Percentiles rank a stretch among this genome's conserved stretches.
phyloP scores from a whole-genome alignment of 2,888 invertebrate genomes.

The Tachina fera region DNA sequence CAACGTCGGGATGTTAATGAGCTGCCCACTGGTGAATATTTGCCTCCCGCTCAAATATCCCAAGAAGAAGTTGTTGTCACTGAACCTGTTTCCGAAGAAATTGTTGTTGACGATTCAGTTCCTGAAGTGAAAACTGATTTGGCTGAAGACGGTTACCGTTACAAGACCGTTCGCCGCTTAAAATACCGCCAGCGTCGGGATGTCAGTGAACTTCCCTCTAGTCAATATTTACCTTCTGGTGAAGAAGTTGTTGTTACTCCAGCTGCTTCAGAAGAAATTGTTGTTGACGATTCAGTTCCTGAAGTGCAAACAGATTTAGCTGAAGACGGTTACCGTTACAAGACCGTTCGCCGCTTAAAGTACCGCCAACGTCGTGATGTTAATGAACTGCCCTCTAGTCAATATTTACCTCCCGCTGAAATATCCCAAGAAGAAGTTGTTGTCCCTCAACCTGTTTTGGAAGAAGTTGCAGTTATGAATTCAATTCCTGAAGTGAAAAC shows the following conservation, averaged over 20 bases:
- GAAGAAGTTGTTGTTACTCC: not conserved
- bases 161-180: conserved; percentile 71
- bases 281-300: conserved; percentile 58
- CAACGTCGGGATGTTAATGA: conserved; percentile 42
- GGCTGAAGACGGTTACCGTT: conserved; percentile 71
- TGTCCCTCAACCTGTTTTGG: not conserved
- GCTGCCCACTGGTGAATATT: conserved; percentile 12
- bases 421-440: not conserved
- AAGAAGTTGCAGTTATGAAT: conserved; percentile 36
- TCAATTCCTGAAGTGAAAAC: conserved; percentile 61
- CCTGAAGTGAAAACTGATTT: conserved; percentile 60
- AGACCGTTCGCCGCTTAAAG: conserved; percentile 53
- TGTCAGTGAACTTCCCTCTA: conserved; percentile 70
- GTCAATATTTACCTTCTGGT: conserved; percentile 29
- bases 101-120: conserved; percentile 65
- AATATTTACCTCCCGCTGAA: conserved; percentile 31
- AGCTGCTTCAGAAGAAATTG: conserved; percentile 58
- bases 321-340: conserved; percentile 60
- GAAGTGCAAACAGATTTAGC: conserved; percentile 43
- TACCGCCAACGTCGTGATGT: conserved; percentile 51
- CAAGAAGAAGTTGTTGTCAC: not conserved
- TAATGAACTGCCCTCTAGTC: not conserved
- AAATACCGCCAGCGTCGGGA: conserved; percentile 75
- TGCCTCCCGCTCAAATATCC: conserved; percentile 1
- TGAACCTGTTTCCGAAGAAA: not conserved